Conservation (phyloP, 2,113 vertebrate species). For the Pseudolaguvia tuberculata region DNA sequence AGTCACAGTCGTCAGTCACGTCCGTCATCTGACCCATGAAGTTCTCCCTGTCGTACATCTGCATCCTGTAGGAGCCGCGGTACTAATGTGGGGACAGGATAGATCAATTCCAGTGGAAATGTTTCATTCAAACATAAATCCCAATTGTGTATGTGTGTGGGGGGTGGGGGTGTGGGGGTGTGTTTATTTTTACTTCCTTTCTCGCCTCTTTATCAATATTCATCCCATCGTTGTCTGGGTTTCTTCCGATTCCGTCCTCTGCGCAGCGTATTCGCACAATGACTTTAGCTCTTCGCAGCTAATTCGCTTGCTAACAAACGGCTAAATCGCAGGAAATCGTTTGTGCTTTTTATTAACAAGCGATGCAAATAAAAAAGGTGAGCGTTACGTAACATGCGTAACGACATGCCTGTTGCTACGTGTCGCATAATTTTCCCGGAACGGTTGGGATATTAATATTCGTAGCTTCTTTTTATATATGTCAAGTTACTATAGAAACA, state of each 20-base stretch:
- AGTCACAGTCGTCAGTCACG: constrained; percentile 17
- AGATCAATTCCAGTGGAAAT: not conserved
- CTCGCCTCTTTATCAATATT: not conserved
- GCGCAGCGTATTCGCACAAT: not conserved
- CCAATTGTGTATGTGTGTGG: too few species aligned
- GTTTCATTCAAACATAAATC: too few species aligned
- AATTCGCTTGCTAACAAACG: not conserved
- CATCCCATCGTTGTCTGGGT: too few species aligned
- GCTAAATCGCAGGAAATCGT: not conserved
- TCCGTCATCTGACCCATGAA: constrained; percentile 43
- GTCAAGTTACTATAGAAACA: too few species aligned
- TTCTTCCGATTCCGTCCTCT: too few species aligned
- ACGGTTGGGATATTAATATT: too few species aligned
- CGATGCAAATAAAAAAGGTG: not conserved
- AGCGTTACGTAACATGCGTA: too few species aligned
- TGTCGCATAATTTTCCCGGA: too few species aligned
- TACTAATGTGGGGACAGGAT: constrained; percentile 11
- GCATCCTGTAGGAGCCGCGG: constrained; percentile 47
- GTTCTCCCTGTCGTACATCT: constrained; percentile 63
- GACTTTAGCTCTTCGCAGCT: not conserved
- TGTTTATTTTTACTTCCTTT: too few species aligned
- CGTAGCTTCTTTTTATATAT: too few species aligned
- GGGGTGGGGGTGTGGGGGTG: too few species aligned
- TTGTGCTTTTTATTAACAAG: not conserved
- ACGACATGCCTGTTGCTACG: too few species aligned